Percentiles rank a stretch among this genome's conserved stretches.
Conservation (phyloP, 2,888 invertebrate genomes). For the Aporophyla lueneburgensis region DNA sequence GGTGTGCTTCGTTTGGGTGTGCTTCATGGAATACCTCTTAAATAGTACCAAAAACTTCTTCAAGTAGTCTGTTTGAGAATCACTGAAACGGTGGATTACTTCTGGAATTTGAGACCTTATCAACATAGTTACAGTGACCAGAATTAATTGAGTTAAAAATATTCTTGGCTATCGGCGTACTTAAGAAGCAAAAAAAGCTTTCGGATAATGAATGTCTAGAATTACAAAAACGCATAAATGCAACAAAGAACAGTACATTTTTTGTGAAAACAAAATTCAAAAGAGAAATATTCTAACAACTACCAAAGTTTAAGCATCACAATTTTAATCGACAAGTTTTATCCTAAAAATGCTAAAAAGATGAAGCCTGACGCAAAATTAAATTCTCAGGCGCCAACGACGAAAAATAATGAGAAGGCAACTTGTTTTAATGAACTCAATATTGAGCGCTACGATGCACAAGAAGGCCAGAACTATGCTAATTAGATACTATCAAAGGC, state of each 20-base stretch:
- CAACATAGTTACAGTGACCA: neutral
- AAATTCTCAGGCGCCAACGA: slow-evolving; percentile 50
- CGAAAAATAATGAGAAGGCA: slow-evolving; percentile 60
- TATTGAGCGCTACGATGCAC: slow-evolving; percentile 39
- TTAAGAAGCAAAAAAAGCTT: neutral
- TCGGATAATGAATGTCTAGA: neutral
- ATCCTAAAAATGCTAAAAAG: slow-evolving; percentile 3
- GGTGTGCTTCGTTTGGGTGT: no score
- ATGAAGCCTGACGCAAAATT: slow-evolving; percentile 37
- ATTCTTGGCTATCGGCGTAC: neutral
- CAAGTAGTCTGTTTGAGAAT: slow-evolving; percentile 15
- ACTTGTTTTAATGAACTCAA: slow-evolving; percentile 60
- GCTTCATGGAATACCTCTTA: no score
- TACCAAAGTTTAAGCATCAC: neutral
- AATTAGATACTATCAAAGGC: slow-evolving; percentile 54
- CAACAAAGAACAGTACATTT: neutral
- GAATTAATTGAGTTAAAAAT: neutral
- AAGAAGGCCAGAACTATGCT: slow-evolving; percentile 42
- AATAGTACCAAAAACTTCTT: slow-evolving; percentile 43
- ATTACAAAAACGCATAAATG: neutral
- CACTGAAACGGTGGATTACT: slow-evolving; percentile 15
- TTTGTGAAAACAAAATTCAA: neutral
- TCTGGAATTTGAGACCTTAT: neutral
- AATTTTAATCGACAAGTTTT: neutral
- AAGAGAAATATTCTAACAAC: slow-evolving; percentile 5